Conservation (phyloP, 2,113 vertebrate species). For the Verasper variegatus region DNA sequence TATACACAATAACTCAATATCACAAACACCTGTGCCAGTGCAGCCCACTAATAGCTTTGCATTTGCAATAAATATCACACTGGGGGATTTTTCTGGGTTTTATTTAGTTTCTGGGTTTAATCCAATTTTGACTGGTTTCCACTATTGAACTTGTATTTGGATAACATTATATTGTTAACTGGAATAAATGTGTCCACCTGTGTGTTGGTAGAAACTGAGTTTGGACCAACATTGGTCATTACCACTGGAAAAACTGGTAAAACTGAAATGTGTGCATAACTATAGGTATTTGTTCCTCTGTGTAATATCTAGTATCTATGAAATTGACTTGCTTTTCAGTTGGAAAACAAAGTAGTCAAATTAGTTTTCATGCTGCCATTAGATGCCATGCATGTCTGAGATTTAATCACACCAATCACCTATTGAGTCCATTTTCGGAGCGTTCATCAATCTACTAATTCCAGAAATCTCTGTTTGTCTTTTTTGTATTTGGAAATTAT, state of each 20-base stretch:
- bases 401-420: no score
- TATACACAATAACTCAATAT: slow-evolving; percentile 30
- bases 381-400: no score
- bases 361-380: no score
- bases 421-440: no score
- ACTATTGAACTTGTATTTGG: slow-evolving; percentile 6
- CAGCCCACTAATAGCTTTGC: slow-evolving; percentile 19
- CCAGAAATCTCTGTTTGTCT: no score
- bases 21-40: slow-evolving; percentile 30
- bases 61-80: slow-evolving; percentile 23
- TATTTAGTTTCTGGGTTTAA: not conserved
- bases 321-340: no score
- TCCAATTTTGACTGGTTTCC: slow-evolving; percentile 3
- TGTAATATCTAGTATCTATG: no score
- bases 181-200: not conserved
- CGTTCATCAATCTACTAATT: no score
- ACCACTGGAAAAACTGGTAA: not conserved
- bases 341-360: no score
- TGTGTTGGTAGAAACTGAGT: not conserved
- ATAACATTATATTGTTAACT: slow-evolving; percentile 6
- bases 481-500: not conserved
- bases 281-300: no score
- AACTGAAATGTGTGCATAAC: no score
- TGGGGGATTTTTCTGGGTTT: not conserved
- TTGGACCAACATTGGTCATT: not conserved